Percentiles rank a stretch among this genome's conserved stretches.
phyloP scores from a whole-genome alignment of 2,113 vertebrate species.

The Solea senegalensis region DNA sequence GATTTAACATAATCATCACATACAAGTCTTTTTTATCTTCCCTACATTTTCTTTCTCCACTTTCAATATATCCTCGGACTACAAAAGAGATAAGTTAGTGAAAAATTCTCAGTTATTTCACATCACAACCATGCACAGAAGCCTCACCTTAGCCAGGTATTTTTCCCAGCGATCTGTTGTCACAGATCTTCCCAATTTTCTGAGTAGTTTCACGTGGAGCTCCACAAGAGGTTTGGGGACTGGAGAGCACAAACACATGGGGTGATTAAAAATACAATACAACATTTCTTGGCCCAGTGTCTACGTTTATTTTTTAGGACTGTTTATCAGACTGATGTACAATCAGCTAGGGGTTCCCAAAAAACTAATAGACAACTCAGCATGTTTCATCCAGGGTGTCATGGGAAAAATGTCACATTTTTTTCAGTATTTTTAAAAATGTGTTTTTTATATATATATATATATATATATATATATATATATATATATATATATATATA shows the following conservation, averaged over 20 bases:
- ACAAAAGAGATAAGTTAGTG: too few species aligned
- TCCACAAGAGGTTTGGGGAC: constrained; percentile 96
- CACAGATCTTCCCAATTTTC: constrained; percentile 96
- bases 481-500: too few species aligned
- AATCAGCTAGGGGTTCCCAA: neutral
- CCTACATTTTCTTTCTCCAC: neutral
- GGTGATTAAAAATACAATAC: neutral
- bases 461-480: too few species aligned
- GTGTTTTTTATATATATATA: too few species aligned
- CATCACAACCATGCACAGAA: neutral
- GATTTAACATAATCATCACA: neutral
- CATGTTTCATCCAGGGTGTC: too few species aligned
- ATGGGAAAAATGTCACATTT: too few species aligned
- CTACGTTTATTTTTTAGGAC: too few species aligned
- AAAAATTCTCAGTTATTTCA: neutral
- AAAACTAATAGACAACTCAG: neutral
- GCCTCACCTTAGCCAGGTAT: constrained; percentile 93
- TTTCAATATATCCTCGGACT: neutral
- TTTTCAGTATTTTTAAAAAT: too few species aligned
- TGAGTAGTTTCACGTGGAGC: constrained; percentile 96
- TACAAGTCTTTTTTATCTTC: neutral
- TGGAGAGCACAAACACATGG: constrained; percentile 64
- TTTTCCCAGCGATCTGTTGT: constrained; percentile 98
- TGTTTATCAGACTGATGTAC: neutral
- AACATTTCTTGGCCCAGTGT: too few species aligned